phyloP scores from a whole-genome alignment of 2,797 vertebrate species.

The Pagetopsis macropterus region DNA sequence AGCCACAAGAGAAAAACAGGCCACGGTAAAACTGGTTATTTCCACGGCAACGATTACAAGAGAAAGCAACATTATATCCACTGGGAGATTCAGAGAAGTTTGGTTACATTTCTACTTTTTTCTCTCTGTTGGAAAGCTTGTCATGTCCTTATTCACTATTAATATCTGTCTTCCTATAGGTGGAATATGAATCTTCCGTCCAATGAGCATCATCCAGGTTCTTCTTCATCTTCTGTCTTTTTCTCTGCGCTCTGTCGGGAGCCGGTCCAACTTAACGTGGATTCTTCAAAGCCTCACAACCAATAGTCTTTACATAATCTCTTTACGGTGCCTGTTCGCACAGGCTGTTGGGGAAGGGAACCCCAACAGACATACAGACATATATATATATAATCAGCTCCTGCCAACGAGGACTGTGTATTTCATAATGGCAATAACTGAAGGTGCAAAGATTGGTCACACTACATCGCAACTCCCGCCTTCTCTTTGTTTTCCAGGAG shows the following conservation, averaged over 20 bases:
- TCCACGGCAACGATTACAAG: conserved; percentile 82
- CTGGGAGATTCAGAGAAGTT: conserved; percentile 71
- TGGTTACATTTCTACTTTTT: conserved; percentile 65
- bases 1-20: conserved; percentile 82
- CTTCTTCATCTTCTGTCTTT: conserved; percentile 44
- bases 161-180: conserved; percentile 45
- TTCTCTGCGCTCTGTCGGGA: conserved; percentile 61
- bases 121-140: conserved; percentile 53
- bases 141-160: conserved; percentile 45
- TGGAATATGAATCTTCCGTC: conserved; percentile 50
- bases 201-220: conserved; percentile 48
- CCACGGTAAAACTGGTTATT: conserved; percentile 83
- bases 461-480: conserved; percentile 61
- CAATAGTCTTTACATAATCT: conserved; percentile 74
- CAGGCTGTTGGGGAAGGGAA: conserved; percentile 45
- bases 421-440: conserved; percentile 74
- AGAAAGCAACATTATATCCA: conserved; percentile 81
- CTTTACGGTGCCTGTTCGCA: conserved; percentile 66
- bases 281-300: conserved; percentile 72
- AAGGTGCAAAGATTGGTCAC: conserved; percentile 82
- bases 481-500: conserved; percentile 46
- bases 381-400: conserved; percentile 53
- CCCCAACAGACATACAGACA: conserved; percentile 61
- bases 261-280: conserved; percentile 54
- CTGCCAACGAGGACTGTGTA: conserved; percentile 63